A percentile compares a stretch with the other conserved stretches of the same genome.
phyloP scores from a whole-genome alignment of 1,140 invertebrate species.

The Trichonephila clavata region DNA sequence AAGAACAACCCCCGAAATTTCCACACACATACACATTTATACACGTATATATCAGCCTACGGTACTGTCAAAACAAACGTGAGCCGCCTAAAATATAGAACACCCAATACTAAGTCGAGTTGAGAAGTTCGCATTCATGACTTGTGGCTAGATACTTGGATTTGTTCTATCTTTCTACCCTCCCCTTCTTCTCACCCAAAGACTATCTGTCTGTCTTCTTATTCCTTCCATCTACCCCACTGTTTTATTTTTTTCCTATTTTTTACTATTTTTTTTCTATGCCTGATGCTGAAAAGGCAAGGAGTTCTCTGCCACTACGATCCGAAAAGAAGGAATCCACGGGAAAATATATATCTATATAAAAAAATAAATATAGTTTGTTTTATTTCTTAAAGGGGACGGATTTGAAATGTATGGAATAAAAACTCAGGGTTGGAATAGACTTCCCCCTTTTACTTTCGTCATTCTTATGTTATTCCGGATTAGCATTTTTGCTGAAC shows the following conservation, averaged over 20 bases:
- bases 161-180: slow-evolving; percentile 34
- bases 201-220: slow-evolving; percentile 24
- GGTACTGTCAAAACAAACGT: slow-evolving; percentile 52
- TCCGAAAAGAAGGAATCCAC: neutral
- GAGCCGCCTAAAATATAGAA: slow-evolving; percentile 32
- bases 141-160: slow-evolving; percentile 39
- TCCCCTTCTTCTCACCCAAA: neutral
- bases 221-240: neutral
- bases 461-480: slow-evolving; percentile 11
- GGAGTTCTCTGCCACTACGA: neutral
- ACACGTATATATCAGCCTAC: neutral
- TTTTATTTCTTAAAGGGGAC: slow-evolving; percentile 7
- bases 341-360: too few species aligned
- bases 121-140: slow-evolving; percentile 38
- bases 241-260: neutral
- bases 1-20: neutral
- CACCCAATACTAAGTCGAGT: neutral
- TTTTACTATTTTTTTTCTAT: neutral
- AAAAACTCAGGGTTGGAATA: neutral
- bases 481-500: slow-evolving; percentile 52
- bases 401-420: slow-evolving; percentile 52
- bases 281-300: neutral
- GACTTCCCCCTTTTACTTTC: slow-evolving; percentile 3
- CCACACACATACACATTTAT: neutral
- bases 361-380: neutral